These are phyloP conservation scores for Crotalus viridis DNA, from an alignment of 2,113 vertebrate species.

Conservation along the genomic window DNA sequence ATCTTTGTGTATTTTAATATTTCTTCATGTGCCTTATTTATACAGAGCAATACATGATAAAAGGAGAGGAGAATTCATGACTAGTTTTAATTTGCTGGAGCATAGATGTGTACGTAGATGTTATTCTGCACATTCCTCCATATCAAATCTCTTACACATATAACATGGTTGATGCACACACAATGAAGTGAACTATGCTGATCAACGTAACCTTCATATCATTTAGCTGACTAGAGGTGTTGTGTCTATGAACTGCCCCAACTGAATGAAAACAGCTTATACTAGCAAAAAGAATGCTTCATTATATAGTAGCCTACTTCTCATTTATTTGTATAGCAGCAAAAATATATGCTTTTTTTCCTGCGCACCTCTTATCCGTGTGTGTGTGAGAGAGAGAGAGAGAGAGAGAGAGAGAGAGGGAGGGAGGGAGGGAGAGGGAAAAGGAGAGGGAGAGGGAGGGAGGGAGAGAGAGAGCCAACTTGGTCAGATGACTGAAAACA, in stretches of 20 bases:
- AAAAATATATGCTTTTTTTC: background rate
- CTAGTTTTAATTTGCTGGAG: background rate
- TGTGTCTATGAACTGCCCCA: background rate
- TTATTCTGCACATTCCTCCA: background rate
- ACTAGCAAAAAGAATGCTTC: background rate
- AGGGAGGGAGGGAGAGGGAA: too few species aligned
- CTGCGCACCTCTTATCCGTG: background rate
- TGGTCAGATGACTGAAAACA: background rate
- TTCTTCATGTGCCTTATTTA: background rate
- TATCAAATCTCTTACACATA: background rate
- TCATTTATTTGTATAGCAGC: background rate
- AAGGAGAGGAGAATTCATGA: background rate
- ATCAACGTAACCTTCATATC: background rate
- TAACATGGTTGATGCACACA: background rate
- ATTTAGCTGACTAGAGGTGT: background rate
- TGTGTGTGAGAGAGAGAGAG: background rate
- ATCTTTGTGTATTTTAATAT: background rate
- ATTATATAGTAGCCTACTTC: background rate
- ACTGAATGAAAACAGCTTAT: slow-evolving; percentile 5
- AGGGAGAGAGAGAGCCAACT: background rate
- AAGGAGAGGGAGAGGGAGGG: too few species aligned
- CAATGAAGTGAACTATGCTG: background rate
- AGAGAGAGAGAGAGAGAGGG: too few species aligned
- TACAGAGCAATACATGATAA: background rate
- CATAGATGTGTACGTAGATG: background rate